Evolutionary conservation across 1,140 invertebrate species (phyloP).

Genomic region (Bombyx mori): ASM3026992v2 NC_085123.1:12055501-12056000

Average conservation of each 20-base stretch:
- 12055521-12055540: no score
- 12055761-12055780: conserved; percentile 59
- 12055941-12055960: no score
- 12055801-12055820: conserved; percentile 40
- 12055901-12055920: no score
- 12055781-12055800: conserved; percentile 39
- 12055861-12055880: no score
- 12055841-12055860: no score
- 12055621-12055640: conserved; percentile 5
- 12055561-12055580: background rate
- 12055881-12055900: no score
- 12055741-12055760: conserved; percentile 64
- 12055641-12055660: conserved; percentile 27
- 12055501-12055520: no score
- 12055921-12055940: no score
- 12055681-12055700: conserved; percentile 48
- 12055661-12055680: conserved; percentile 42
- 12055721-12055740: conserved; percentile 63
- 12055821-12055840: conserved; percentile 34
- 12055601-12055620: conserved; percentile 12
- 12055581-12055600: conserved; percentile 13
- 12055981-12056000: no score
- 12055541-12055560: no score
- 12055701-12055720: conserved; percentile 65
- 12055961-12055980: no score